phyloP scores from a whole-genome alignment of 2,113 vertebrate genomes.

The Kryptolebias marmoratus region DNA sequence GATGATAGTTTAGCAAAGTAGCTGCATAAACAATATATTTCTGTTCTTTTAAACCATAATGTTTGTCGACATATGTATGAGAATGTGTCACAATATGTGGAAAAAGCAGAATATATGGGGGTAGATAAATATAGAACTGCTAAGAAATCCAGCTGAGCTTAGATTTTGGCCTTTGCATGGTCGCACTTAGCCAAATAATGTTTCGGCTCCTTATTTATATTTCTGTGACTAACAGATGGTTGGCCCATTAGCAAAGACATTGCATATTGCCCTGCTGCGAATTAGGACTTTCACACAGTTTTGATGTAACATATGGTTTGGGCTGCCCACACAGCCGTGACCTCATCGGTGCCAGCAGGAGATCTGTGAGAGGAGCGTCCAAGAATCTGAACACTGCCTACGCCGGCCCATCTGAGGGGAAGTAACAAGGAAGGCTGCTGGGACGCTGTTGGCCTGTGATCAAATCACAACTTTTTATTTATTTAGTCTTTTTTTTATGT shows the following conservation, averaged over 20 bases:
- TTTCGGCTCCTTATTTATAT: neutral
- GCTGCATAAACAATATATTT: no score
- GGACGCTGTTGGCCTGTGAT: conserved; percentile 18
- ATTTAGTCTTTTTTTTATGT: neutral
- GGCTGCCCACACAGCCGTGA: conserved; percentile 46
- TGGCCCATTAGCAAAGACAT: conserved; percentile 29
- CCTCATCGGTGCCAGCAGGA: conserved; percentile 57
- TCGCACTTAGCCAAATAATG: neutral
- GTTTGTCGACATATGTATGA: no score
- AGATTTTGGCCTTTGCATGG: neutral
- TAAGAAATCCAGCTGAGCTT: neutral
- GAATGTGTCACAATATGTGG: no score
- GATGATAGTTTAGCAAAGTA: no score
- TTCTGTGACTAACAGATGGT: neutral
- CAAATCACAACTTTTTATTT: neutral
- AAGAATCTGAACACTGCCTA: conserved; percentile 37
- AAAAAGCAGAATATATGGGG: neutral
- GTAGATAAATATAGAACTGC: neutral
- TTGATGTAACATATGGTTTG: conserved; percentile 69
- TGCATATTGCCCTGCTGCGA: conserved; percentile 51
- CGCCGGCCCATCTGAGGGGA: conserved; percentile 9
- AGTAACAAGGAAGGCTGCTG: conserved; percentile 19
- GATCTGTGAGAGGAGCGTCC: conserved; percentile 27
- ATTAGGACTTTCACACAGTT: conserved; percentile 69
- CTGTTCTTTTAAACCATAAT: no score